These are phyloP conservation scores for Lasioglossum vierecki DNA, from an alignment of 2,888 invertebrate genomes.

Conservation along the genomic window DNA sequence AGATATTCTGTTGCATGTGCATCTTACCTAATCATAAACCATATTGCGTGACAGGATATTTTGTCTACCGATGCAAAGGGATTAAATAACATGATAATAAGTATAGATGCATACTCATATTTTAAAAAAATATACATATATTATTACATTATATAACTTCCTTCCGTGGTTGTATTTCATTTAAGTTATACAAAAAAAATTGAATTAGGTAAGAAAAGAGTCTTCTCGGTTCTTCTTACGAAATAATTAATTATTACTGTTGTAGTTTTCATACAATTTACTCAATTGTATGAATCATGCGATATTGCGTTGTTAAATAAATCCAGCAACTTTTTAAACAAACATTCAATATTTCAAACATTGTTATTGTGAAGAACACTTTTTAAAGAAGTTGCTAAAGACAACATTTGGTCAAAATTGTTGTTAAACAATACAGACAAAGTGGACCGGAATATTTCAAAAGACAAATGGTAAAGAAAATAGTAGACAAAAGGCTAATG, in stretches of 20 bases:
- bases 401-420: background rate
- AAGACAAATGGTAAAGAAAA: background rate
- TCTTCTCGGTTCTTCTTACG: background rate
- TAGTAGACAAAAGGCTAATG: background rate
- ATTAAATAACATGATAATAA: background rate
- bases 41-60: background rate
- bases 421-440: background rate
- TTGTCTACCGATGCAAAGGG: background rate
- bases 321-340: background rate
- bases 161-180: background rate
- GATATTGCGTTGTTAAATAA: background rate
- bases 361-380: background rate
- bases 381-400: no score
- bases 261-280: background rate
- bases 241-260: background rate
- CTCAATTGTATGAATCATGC: background rate
- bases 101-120: background rate
- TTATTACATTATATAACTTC: background rate
- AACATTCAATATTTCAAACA: no score
- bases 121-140: background rate
- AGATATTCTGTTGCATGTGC: background rate
- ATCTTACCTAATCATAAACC: background rate
- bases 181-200: background rate
- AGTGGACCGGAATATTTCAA: background rate
- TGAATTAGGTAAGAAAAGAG: background rate